Evolutionary conservation across 2,888 invertebrate genomes (phyloP).

Genomic region (Lymantria dispar): DNA sequence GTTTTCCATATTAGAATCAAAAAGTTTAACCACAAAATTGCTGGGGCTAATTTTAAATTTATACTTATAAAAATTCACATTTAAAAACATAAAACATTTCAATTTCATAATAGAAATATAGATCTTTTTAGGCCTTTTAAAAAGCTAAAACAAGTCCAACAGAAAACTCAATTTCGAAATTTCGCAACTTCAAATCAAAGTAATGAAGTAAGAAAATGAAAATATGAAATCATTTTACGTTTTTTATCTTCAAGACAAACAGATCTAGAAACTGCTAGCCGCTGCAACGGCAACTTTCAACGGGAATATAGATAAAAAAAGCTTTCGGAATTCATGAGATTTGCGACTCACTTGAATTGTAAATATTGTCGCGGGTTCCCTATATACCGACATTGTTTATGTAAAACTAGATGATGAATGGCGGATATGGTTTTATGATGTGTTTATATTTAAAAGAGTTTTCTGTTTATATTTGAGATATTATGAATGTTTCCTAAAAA

Average conservation of each 20-base stretch:
- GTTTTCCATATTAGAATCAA: too few species aligned
- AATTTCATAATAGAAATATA: neutral
- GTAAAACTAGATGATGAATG: slow-evolving; percentile 27
- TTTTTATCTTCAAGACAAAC: slow-evolving; percentile 25
- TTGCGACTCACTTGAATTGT: slow-evolving; percentile 28
- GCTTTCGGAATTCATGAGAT: slow-evolving; percentile 35
- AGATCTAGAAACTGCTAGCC: slow-evolving; percentile 42
- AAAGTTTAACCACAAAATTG: too few species aligned
- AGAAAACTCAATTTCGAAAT: slow-evolving; percentile 3
- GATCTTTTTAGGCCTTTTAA: neutral
- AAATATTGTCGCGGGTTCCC: slow-evolving; percentile 32
- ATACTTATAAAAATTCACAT: too few species aligned
- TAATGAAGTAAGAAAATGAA: slow-evolving; percentile 42
- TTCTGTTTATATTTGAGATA: too few species aligned
- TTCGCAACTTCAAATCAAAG: slow-evolving; percentile 22
- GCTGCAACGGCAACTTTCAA: slow-evolving; percentile 36
- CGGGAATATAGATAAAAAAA: slow-evolving; percentile 47
- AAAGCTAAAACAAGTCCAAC: slow-evolving; percentile 1
- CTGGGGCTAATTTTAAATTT: too few species aligned
- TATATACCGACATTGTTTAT: slow-evolving; percentile 23
- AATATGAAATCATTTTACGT: slow-evolving; percentile 41
- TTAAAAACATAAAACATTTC: neutral
- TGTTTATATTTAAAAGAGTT: slow-evolving; percentile 17
- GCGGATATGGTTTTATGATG: slow-evolving; percentile 21
- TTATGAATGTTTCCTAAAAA: too few species aligned